These are phyloP conservation scores for Hydra vulgaris DNA, from an alignment of 30 jellyfish, hydroid and myxozoan genomes.

Conservation along the genomic window DNA sequence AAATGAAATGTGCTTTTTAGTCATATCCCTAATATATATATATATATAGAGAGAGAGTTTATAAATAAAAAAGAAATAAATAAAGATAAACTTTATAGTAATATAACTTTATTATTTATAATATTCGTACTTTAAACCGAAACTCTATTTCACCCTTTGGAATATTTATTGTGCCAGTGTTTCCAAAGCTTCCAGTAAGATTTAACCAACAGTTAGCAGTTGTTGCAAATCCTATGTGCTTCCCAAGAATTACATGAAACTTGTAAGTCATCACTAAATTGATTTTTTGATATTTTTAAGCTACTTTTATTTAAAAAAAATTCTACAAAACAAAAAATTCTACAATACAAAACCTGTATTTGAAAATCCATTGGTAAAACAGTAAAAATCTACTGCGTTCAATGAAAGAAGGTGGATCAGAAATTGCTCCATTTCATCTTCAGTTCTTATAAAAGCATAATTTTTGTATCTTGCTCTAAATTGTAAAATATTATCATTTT, in stretches of 20 bases:
- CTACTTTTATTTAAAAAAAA: neutral
- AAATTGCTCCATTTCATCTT: slow-evolving; percentile 89
- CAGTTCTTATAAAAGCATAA: slow-evolving; percentile 80
- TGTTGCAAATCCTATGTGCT: slow-evolving; percentile 58
- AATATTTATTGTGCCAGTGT: slow-evolving; percentile 38
- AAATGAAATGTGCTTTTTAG: too few species aligned
- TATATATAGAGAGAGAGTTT: too few species aligned
- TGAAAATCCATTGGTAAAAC: slow-evolving; percentile 74
- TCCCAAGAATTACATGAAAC: slow-evolving; percentile 47
- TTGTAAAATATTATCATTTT: neutral
- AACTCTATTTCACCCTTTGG: slow-evolving; percentile 72
- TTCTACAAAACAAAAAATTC: neutral
- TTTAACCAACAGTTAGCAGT: slow-evolving; percentile 78
- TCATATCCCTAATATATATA: too few species aligned
- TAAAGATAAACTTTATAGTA: neutral
- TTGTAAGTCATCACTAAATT: slow-evolving; percentile 51
- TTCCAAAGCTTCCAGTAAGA: slow-evolving; percentile 59
- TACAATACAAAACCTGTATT: slow-evolving; percentile 72
- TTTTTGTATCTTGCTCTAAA: slow-evolving; percentile 73
- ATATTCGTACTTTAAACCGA: slow-evolving; percentile 41
- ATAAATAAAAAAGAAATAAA: too few species aligned
- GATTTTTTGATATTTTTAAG: neutral
- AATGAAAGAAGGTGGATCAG: slow-evolving; percentile 68
- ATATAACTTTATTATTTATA: too few species aligned
- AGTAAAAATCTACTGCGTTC: slow-evolving; percentile 84